These are phyloP conservation scores for Enteromius argenteus DNA, from an alignment of 2,797 vertebrate genomes.

Conservation along the genomic window DNA sequence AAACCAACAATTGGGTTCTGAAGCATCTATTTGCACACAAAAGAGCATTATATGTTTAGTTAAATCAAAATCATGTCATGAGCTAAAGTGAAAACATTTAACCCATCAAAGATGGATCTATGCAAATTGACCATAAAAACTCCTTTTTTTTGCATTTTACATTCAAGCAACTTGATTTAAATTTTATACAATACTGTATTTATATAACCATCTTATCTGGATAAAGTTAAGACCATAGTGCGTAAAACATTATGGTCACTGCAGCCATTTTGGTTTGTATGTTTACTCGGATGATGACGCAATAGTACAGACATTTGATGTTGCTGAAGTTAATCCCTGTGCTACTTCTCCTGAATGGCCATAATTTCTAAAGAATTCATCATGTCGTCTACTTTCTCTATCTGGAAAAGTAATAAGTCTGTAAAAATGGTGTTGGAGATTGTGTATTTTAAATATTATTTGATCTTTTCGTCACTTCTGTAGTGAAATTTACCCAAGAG, in stretches of 20 bases:
- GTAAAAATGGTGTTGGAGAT: neutral
- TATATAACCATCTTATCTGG: slow-evolving; percentile 26
- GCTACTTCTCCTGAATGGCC: slow-evolving; percentile 34
- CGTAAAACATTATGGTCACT: slow-evolving; percentile 2
- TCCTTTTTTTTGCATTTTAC: neutral
- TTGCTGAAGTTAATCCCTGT: slow-evolving; percentile 47
- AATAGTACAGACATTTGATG: slow-evolving; percentile 41
- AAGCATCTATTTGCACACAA: slow-evolving; percentile 2
- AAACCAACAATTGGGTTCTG: neutral
- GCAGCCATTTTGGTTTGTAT: slow-evolving; percentile 10
- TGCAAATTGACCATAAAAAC: neutral
- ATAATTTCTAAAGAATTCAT: slow-evolving; percentile 22
- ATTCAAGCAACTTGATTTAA: neutral
- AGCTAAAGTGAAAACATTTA: neutral
- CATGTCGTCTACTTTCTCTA: neutral
- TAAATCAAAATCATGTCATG: neutral
- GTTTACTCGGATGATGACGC: slow-evolving; percentile 44
- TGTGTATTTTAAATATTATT: neutral
- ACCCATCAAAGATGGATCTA: neutral
- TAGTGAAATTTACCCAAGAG: neutral
- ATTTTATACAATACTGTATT: slow-evolving; percentile 19
- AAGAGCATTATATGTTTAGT: neutral
- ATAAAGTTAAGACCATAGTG: slow-evolving; percentile 6
- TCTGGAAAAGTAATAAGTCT: neutral
- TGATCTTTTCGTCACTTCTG: neutral